phyloP scores from a whole-genome alignment of 1,140 invertebrate genomes.

The Lasioglossum albipes region DNA sequence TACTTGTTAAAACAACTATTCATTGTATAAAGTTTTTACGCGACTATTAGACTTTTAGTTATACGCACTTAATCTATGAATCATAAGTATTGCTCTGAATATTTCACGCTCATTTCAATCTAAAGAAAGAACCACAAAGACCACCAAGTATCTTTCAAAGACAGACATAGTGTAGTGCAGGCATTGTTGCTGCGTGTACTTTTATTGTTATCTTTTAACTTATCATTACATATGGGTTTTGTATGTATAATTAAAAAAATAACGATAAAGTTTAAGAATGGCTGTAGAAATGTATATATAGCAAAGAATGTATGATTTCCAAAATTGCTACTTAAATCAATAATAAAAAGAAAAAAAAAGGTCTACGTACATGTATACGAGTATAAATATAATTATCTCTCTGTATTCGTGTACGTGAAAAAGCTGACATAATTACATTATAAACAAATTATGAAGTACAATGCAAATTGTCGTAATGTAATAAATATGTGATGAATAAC shows the following conservation, averaged over 20 bases:
- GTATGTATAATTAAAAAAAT: slow-evolving; percentile 61
- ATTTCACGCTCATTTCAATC: neutral
- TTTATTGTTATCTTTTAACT: slow-evolving; percentile 41
- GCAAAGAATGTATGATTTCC: slow-evolving; percentile 49
- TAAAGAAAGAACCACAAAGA: neutral
- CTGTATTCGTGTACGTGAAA: slow-evolving; percentile 24
- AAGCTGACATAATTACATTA: slow-evolving; percentile 38
- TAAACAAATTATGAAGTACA: slow-evolving; percentile 46
- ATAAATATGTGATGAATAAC: slow-evolving; percentile 43
- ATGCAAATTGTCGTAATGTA: slow-evolving; percentile 28
- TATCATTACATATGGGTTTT: slow-evolving; percentile 46
- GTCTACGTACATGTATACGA: slow-evolving; percentile 17
- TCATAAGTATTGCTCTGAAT: neutral
- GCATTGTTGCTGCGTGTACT: slow-evolving; percentile 47
- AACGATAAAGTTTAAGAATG: slow-evolving; percentile 51
- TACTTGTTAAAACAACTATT: neutral
- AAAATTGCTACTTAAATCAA: slow-evolving; percentile 41
- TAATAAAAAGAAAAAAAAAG: slow-evolving; percentile 45
- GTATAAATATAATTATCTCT: slow-evolving; percentile 39
- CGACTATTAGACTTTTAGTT: neutral
- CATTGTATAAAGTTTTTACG: neutral
- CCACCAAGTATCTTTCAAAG: neutral
- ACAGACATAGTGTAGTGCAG: slow-evolving; percentile 24
- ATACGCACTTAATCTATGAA: neutral
- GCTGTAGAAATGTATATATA: slow-evolving; percentile 59